Evolutionary conservation across 2,113 vertebrate species (phyloP).

Genomic region (Xenopus laevis): DNA sequence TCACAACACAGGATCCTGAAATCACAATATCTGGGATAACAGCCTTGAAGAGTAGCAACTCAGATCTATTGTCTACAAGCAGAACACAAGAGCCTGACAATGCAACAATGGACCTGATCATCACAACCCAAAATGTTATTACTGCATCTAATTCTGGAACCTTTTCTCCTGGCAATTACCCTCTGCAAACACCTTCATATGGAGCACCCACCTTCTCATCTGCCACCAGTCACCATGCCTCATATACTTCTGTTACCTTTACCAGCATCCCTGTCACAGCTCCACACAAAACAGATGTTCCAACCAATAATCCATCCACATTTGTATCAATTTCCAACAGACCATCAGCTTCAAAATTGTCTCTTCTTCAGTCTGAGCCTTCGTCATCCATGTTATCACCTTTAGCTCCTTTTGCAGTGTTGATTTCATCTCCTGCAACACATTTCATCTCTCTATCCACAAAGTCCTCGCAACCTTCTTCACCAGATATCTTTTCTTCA

Average conservation of each 20-base stretch:
- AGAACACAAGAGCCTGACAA: not conserved
- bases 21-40: not conserved
- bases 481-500: constrained; percentile 26
- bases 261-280: not conserved
- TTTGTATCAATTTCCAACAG: not conserved
- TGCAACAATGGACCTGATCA: not conserved
- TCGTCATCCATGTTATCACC: not conserved
- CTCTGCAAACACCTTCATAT: not conserved
- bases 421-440: constrained; percentile 43
- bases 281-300: not conserved
- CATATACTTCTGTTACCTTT: constrained; percentile 9
- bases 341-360: constrained; percentile 10
- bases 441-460: constrained; percentile 19
- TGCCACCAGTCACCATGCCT: not conserved
- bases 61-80: not conserved
- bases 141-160: not conserved
- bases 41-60: not conserved
- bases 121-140: not conserved
- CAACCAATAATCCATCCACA: not conserved
- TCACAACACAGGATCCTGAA: not conserved
- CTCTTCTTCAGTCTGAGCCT: constrained; percentile 4
- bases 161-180: not conserved
- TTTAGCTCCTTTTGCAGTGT: constrained; percentile 8
- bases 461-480: not conserved
- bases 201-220: not conserved